Conservation (phyloP, 2,797 vertebrate genomes). For the Crax fasciolata region DNA sequence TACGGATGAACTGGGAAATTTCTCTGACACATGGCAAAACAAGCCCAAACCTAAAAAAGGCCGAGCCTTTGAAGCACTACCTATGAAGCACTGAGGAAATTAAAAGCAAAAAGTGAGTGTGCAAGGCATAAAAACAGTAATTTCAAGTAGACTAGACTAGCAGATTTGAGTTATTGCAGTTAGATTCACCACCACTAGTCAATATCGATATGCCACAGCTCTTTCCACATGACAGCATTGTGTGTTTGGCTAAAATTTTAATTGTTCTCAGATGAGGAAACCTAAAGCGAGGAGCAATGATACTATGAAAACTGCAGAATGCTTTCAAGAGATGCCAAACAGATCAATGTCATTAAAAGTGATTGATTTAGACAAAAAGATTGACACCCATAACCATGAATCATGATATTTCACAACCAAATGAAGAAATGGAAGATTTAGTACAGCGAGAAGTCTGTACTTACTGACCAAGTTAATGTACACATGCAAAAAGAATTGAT, state of each 20-base stretch:
- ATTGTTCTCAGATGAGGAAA: constrained; percentile 56
- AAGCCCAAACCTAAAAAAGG: neutral
- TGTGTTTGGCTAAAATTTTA: constrained; percentile 27
- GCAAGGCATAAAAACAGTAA: neutral
- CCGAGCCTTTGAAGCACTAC: neutral
- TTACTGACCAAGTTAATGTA: neutral
- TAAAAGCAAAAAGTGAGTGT: neutral
- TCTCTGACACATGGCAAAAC: neutral
- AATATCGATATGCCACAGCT: neutral
- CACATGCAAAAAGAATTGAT: neutral
- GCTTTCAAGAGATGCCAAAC: constrained; percentile 29
- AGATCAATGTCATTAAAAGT: constrained; percentile 14
- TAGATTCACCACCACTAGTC: neutral
- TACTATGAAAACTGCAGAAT: neutral
- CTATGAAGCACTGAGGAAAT: neutral
- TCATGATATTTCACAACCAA: neutral
- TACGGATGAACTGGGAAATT: neutral
- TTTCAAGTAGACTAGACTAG: neutral
- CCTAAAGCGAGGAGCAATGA: constrained; percentile 8
- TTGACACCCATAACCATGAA: constrained; percentile 18
- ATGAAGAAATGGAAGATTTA: constrained; percentile 10
- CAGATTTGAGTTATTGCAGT: neutral
- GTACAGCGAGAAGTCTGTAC: neutral
- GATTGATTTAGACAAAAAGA: constrained; percentile 44
- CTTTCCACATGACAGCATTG: neutral